These are phyloP conservation scores for Rachycentron canadum DNA, from an alignment of 2,797 vertebrate genomes.

Conservation along the genomic window DNA sequence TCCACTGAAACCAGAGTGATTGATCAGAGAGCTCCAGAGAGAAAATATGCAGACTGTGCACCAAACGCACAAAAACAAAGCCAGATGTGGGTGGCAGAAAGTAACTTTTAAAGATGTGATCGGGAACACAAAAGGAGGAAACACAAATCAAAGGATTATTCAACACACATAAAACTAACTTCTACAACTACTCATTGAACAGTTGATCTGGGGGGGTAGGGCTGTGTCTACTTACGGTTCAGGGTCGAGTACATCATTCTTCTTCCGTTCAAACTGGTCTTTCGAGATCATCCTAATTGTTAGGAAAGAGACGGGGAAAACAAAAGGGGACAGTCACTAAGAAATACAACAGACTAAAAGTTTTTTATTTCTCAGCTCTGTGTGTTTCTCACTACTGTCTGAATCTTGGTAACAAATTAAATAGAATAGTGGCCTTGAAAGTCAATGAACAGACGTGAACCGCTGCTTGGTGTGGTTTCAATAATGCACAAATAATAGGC, in stretches of 20 bases:
- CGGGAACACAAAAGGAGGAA: conserved; percentile 21
- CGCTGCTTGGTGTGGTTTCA: background rate
- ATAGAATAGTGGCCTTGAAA: background rate
- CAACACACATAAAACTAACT: conserved; percentile 5
- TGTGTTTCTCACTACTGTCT: background rate
- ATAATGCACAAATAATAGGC: background rate
- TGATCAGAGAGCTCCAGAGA: conserved; percentile 39
- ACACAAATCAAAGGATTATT: conserved; percentile 17
- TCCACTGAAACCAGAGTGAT: conserved; percentile 33
- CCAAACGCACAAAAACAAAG: conserved; percentile 54
- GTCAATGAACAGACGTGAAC: background rate
- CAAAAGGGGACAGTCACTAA: background rate
- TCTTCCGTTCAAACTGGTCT: conserved; percentile 99
- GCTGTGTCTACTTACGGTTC: conserved; percentile 92
- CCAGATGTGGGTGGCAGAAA: conserved; percentile 59
- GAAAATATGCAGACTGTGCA: conserved; percentile 47
- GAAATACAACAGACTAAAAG: background rate
- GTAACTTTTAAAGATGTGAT: conserved; percentile 36
- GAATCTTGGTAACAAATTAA: background rate
- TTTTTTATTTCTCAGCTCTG: background rate
- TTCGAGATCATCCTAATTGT: conserved; percentile 94
- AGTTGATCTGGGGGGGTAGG: too few relatives aligned
- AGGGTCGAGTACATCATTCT: conserved; percentile 96
- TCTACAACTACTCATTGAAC: background rate
- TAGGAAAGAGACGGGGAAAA: background rate